Conservation (phyloP, 2,888 invertebrate species). For the Arenicola marina region DNA sequence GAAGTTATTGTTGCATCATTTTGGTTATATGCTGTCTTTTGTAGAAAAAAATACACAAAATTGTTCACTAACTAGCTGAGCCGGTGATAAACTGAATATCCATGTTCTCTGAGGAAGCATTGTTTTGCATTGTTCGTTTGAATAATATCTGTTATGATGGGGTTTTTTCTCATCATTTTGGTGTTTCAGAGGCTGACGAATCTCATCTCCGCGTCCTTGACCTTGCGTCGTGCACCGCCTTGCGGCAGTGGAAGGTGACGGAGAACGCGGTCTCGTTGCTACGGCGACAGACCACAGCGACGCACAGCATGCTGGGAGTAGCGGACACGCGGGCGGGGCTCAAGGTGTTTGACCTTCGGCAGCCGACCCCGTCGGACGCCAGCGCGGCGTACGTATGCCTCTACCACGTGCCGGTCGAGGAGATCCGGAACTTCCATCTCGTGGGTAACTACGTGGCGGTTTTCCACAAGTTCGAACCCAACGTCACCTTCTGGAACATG, state of each 20-base stretch:
- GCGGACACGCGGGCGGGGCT: conserved; percentile 29
- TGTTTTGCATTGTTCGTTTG: background rate
- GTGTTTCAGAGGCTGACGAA: conserved; percentile 21
- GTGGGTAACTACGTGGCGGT: conserved; percentile 32
- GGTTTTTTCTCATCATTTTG: background rate
- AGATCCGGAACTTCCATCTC: conserved; percentile 31
- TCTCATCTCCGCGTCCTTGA: conserved; percentile 19
- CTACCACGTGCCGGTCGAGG: conserved; percentile 30
- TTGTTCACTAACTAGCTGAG: background rate
- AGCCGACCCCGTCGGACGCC: conserved; percentile 1
- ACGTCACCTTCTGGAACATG: conserved; percentile 37
- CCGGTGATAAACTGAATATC: background rate
- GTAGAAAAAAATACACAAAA: background rate
- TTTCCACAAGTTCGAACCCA: conserved; percentile 35
- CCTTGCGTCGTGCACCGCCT: conserved; percentile 5
- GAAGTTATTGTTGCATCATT: too few relatives aligned
- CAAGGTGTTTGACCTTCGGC: conserved; percentile 23
- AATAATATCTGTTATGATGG: background rate
- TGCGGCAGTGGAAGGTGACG: conserved; percentile 20
- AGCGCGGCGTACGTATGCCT: background rate
- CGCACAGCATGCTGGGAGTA: conserved; percentile 30
- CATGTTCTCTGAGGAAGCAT: background rate
- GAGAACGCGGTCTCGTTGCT: conserved; percentile 22
- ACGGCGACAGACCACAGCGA: conserved; percentile 12
- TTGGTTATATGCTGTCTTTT: too few relatives aligned